phyloP scores from a whole-genome alignment of 1,140 invertebrate species.

The Helicoverpa zea region DNA sequence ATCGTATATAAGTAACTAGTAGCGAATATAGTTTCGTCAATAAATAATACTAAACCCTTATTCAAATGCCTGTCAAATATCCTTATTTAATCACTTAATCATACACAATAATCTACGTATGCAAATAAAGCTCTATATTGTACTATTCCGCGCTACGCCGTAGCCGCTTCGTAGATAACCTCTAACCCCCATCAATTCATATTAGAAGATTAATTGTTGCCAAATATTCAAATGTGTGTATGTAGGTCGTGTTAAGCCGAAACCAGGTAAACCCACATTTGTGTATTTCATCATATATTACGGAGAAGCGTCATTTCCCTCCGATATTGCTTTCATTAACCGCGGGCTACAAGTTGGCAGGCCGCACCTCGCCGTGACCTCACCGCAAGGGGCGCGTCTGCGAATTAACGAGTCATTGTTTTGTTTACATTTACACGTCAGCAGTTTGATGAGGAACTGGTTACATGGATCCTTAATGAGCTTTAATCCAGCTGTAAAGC shows the following conservation, averaged over 20 bases:
- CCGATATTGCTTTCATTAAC: slow-evolving; percentile 50
- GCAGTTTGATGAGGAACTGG: slow-evolving; percentile 61
- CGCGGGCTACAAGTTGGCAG: slow-evolving; percentile 39
- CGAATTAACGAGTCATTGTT: slow-evolving; percentile 83
- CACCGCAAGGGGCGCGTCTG: slow-evolving; percentile 63
- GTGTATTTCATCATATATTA: slow-evolving; percentile 29
- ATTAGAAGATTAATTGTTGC: slow-evolving; percentile 41
- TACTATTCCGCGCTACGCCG: not conserved
- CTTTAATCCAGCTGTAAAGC: slow-evolving; percentile 38
- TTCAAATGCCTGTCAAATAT: not conserved
- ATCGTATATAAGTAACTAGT: not conserved
- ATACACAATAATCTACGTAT: not conserved
- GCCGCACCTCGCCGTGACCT: slow-evolving; percentile 75
- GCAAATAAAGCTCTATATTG: slow-evolving; percentile 12
- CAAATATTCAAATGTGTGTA: slow-evolving; percentile 31
- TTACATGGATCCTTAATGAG: slow-evolving; percentile 59
- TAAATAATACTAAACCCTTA: not conserved
- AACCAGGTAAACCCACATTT: slow-evolving; percentile 20
- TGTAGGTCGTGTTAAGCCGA: slow-evolving; percentile 33
- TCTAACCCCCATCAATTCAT: slow-evolving; percentile 31
- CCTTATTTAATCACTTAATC: not conserved
- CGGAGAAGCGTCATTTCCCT: slow-evolving; percentile 37
- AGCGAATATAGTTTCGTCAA: too few relatives aligned
- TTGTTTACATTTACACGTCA: slow-evolving; percentile 83
- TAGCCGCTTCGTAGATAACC: slow-evolving; percentile 17